phyloP scores from a whole-genome alignment of 2,797 vertebrate species.

The Xenops minutus region DNA sequence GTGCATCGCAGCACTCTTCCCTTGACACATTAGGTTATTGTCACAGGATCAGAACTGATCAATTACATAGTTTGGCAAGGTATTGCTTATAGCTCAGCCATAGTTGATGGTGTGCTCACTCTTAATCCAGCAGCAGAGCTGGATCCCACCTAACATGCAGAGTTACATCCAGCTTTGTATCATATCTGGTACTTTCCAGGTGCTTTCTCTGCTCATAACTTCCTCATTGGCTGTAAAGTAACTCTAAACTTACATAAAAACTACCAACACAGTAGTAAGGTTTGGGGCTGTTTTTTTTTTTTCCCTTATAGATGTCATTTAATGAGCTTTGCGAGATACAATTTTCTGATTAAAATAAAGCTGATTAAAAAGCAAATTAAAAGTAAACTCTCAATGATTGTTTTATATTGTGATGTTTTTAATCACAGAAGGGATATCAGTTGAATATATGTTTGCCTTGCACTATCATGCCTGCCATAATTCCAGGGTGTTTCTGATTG shows the following conservation, averaged over 20 bases:
- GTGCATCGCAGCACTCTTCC: neutral
- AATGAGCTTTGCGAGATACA: conserved; percentile 65
- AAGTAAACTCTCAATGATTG: conserved; percentile 69
- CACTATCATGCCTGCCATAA: neutral
- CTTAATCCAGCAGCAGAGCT: neutral
- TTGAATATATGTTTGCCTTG: conserved; percentile 42
- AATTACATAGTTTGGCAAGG: neutral
- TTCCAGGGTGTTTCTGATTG: neutral
- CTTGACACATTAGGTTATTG: neutral
- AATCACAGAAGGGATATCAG: conserved; percentile 37
- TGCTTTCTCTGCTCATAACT: neutral
- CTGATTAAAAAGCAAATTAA: conserved; percentile 77
- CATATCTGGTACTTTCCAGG: neutral
- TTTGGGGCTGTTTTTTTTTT: neutral
- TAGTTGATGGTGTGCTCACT: neutral
- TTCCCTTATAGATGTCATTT: conserved; percentile 57
- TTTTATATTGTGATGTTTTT: conserved; percentile 51
- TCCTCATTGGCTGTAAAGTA: neutral
- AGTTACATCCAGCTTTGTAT: neutral
- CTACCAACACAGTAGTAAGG: neutral
- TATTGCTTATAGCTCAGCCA: neutral
- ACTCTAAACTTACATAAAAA: conserved; percentile 9
- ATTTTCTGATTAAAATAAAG: conserved; percentile 78
- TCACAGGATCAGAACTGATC: neutral
- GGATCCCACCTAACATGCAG: neutral